phyloP scores from a whole-genome alignment of 2,888 invertebrate genomes.

The Pterostichus niger region DNA sequence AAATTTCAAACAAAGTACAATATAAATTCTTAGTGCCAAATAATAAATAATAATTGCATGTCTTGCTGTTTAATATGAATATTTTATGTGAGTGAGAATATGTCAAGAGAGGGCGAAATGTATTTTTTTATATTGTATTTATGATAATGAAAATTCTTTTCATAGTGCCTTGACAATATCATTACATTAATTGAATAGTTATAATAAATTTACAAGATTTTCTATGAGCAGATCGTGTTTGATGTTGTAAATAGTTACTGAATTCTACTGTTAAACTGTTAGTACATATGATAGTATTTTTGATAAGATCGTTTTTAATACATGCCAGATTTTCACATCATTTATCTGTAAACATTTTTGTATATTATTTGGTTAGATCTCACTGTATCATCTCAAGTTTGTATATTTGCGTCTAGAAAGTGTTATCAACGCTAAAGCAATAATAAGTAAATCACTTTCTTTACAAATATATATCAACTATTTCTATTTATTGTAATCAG shows the following conservation, averaged over 20 bases:
- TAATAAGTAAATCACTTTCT: constrained; percentile 15
- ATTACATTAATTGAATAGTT: constrained; percentile 63
- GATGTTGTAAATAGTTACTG: constrained; percentile 58
- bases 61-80: not conserved
- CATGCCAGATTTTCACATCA: constrained; percentile 62
- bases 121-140: constrained; percentile 62
- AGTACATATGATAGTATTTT: constrained; percentile 61
- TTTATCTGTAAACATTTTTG: constrained; percentile 63
- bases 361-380: constrained; percentile 65
- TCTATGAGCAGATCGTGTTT: constrained; percentile 39
- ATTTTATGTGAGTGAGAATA: constrained; percentile 5
- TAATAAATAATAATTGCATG: not conserved
- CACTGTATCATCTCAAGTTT: constrained; percentile 59
- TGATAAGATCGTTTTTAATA: constrained; percentile 59
- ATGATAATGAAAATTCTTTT: constrained; percentile 57
- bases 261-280: constrained; percentile 60
- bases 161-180: constrained; percentile 66
- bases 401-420: constrained; percentile 55
- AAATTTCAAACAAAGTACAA: not conserved
- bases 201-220: constrained; percentile 63
- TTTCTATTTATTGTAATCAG: constrained; percentile 50
- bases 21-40: not conserved
- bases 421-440: not conserved
- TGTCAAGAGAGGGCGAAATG: constrained; percentile 9
- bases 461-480: constrained; percentile 47